Evolutionary conservation across 2,888 invertebrate species (phyloP).

Genomic region (Scaptomyza flava): DNA sequence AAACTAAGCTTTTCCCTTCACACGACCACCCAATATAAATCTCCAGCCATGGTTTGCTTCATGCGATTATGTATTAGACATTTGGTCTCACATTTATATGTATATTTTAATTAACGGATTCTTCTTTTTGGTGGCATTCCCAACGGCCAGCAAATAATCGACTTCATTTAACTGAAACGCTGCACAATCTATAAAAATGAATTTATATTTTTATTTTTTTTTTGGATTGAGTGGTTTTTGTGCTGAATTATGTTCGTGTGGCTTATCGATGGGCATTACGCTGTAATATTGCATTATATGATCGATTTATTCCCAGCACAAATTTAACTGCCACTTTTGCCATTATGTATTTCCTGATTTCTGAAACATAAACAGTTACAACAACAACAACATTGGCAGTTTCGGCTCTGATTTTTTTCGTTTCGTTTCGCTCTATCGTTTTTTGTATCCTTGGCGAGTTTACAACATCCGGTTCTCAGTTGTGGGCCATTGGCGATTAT

Average conservation of each 20-base stretch:
- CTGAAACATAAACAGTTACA: conserved; percentile 15
- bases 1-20: neutral
- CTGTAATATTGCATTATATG: conserved; percentile 76
- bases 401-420: conserved; percentile 3
- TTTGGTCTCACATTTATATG: conserved; percentile 58
- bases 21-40: too few species aligned
- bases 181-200: conserved; percentile 23
- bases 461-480: conserved; percentile 66
- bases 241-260: conserved; percentile 1
- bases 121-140: conserved; percentile 39
- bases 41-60: neutral
- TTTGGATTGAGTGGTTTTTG: neutral
- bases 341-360: conserved; percentile 41
- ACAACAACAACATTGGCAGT: conserved; percentile 2
- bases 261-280: conserved; percentile 68
- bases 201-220: conserved; percentile 2
- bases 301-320: conserved; percentile 81
- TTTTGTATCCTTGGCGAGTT: conserved; percentile 45
- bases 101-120: neutral
- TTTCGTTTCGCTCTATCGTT: conserved; percentile 16
- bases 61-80: conserved; percentile 17
- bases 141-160: conserved; percentile 69
- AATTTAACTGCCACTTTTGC: conserved; percentile 76
- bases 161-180: conserved; percentile 77
- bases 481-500: conserved; percentile 76